Percentiles rank a stretch among this genome's conserved stretches.
Evolutionary conservation across 1,140 invertebrate species (phyloP).

Genomic region (Coptotermes formosanus): DNA sequence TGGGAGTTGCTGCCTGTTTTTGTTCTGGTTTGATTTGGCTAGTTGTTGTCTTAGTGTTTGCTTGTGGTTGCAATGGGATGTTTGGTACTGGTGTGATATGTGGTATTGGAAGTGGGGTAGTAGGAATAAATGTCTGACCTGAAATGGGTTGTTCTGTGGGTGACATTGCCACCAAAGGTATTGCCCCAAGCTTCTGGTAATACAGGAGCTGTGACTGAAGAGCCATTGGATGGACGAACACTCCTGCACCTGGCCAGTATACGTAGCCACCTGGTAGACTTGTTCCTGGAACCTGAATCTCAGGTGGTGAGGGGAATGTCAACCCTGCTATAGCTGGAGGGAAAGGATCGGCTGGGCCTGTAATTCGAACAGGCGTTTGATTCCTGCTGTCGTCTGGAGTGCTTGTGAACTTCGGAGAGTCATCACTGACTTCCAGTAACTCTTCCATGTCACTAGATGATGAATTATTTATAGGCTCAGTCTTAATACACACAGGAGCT

Average conservation of each 20-base stretch:
- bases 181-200: constrained; percentile 66
- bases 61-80: background rate
- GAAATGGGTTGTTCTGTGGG: background rate
- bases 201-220: constrained; percentile 69
- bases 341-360: background rate
- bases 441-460: constrained; percentile 32
- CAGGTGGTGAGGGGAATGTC: constrained; percentile 36
- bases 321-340: background rate
- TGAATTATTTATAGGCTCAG: background rate
- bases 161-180: constrained; percentile 24
- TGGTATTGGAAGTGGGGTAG: background rate
- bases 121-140: constrained; percentile 19
- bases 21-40: background rate
- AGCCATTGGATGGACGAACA: constrained; percentile 70
- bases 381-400: too few species aligned
- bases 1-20: constrained; percentile 22
- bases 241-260: constrained; percentile 67
- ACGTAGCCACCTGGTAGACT: constrained; percentile 47
- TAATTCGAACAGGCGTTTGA: too few species aligned
- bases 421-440: background rate
- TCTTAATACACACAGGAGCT: background rate
- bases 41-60: background rate
- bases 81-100: background rate
- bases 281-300: background rate
- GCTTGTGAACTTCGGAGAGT: too few species aligned